Evolutionary conservation across 2,113 vertebrate species (phyloP), one percentile per base, ranked within the genome.

Genomic region (Alligator sinensis): DNA sequence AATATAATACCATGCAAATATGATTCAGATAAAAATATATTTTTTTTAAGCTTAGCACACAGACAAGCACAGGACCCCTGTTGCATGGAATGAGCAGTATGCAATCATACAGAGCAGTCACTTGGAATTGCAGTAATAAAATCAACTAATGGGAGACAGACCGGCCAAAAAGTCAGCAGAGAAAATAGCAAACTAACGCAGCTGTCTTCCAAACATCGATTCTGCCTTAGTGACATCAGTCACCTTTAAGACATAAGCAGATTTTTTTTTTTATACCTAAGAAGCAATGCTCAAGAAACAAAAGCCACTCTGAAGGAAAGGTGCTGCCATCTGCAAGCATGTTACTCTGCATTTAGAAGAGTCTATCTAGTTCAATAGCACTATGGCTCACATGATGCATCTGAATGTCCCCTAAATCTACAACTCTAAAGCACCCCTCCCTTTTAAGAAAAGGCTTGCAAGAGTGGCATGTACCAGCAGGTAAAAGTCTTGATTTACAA

Each of bases 251-350:
- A 87, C 82, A 2, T 11, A 96, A 92, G 72, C 76, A 78, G 74
- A 5, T 30, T 70, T 93, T 6, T 55, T 30, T 72, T 34, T 38
- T 72, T 22, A 30, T 11, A 38, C 34, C 19, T 6, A 38, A 38
- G 21, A 38, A 5, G 19, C 21, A 72, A 16, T 18, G 30, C 80
- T 58, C 70, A 7, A 66, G 88, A 94, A 79, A 83, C 80, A 57
- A 80, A 57, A 84, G 91, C 72, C 70, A 92, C 84, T 95, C 92
- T 84, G 85, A 81, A 93, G 86, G 81, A 96, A 92, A 90, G 91
- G 86, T 92, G 94, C 94, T 97, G 95, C 95, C 96, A 92, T 94
- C 95, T 91, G 91, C 94, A 96, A 96, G 95, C 95, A 95, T 77
- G 47, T 86, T 89, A 84, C 55, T 96, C 85, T 83, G 94, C 91